Base-by-base conservation (phyloP, 2,113 vertebrate species). In the Epinephelus cyanopodus region DNA sequence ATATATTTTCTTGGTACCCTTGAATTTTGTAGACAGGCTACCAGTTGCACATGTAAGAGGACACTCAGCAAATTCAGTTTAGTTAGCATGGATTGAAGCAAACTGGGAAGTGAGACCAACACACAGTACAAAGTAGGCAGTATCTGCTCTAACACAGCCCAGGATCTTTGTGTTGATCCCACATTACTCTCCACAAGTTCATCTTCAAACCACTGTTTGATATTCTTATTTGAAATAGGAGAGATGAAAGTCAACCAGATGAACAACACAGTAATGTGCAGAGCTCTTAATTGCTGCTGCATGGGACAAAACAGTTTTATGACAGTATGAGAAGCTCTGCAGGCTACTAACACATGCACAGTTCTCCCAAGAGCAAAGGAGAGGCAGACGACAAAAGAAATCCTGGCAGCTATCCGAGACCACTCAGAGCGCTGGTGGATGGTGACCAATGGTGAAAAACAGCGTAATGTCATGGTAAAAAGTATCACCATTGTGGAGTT, bases 301-400 rank as follows among this genome's bases (percentile, higher is more conserved):
- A 42, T 63, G 21, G 75, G 72, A 69, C 87, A 87, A 53, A 90
- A 86, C 66, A 85, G 82, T 82, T 90, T 94, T 33, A 93, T 88
- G 42, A 92, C 39, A 54, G 81, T 75, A 27, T 84, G 66, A 56
- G 89, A 86, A 54, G 86, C 81, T 54, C 83, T 93, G 67, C 86
- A 92, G 53, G 75, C 84, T 54, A 94, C 82, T 53, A 91, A 87
- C 50, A 94, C 86, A 45, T 89, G 84, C 19, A 90, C 61, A 52
- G 87, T 92, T 89, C 82, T 93, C 18, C 89, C 79, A 53, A 93
- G 58, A 81, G 87, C 81, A 82, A 67, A 94, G 29, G 85, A 90
- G 61, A 95, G 83, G n/a, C 74, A 91, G 42, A 92, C 48, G 5
- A 77, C 85, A 42, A 91, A 79, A 56, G 85, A 91, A 52, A 94